Conservation (phyloP, 2,888 invertebrate genomes). For the Villa cingulata region DNA sequence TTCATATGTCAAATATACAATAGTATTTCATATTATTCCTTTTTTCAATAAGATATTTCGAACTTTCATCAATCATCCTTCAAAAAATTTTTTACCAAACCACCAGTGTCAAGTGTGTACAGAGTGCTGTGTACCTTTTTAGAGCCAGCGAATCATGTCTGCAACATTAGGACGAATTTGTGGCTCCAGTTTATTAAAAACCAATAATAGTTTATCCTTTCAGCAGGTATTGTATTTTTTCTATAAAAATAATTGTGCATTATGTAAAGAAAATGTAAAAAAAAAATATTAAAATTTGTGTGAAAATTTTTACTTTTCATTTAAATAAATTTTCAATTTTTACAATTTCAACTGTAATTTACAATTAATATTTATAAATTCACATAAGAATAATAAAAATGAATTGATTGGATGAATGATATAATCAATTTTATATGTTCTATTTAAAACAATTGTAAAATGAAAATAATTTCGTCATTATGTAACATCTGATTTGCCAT, state of each 20-base stretch:
- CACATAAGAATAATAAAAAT: no score
- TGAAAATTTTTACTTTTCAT: no score
- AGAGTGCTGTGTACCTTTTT: no score
- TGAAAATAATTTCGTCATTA: constrained; percentile 20
- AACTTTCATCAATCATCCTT: constrained; percentile 24
- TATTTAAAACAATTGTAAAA: neutral
- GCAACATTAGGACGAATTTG: constrained; percentile 76
- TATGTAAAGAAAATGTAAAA: no score
- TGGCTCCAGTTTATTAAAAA: constrained; percentile 69
- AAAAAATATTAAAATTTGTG: no score
- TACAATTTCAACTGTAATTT: no score
- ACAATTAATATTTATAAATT: no score
- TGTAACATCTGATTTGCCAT: constrained; percentile 20
- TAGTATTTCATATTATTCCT: no score
- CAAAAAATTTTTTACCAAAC: constrained; percentile 22
- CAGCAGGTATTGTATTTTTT: constrained; percentile 49
- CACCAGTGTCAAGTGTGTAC: constrained; percentile 10
- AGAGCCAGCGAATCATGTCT: constrained; percentile 77
- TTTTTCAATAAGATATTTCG: neutral
- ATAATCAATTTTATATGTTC: neutral
- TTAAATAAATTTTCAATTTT: no score
- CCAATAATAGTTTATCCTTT: constrained; percentile 49
- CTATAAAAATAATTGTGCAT: no score
- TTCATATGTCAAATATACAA: no score
- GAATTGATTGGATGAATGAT: neutral